Evolutionary conservation across 2,797 vertebrate genomes (phyloP), one percentile per base, ranked within the genome.

Genomic region (Rhabdomys pumilio): DNA sequence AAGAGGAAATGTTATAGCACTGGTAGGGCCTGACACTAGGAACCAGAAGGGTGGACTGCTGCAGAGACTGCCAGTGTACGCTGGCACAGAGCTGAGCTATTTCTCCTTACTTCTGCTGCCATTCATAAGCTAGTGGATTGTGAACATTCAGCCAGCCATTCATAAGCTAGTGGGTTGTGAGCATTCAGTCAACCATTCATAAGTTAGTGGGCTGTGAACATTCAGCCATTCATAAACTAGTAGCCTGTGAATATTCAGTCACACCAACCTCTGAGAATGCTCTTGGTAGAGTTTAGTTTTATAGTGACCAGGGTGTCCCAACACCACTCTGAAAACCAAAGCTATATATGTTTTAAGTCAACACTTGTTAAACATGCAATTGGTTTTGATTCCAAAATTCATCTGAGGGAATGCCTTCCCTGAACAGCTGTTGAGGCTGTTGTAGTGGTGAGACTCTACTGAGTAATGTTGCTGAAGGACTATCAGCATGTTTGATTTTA

Each of bases 301-400:
- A 69, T 14, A 84, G 81, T 87, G 55, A 44, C 19, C 29, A 53
- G 63, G 22, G n/a, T 15, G 67, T 53, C 41, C 59, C 47, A 63
- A 50, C 31, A 13, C 8, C 14, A 5, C 61, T 95, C 53, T 86
- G 76, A 72, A 94, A 61, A 55, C 24, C 7, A 77, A 86, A 76
- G 84, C 22, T 15, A 29, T 53, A 82, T 82, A 81, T 61, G 14
- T 57, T 90, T 92, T 67, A 84, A 87, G 61, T 29, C 76, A 85
- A 34, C 20, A 14, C 47, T 55, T 82, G 38, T 24, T 63, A 82
- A 94, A 67, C n/a, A 17, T 29, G 84, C 47, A 12, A 47, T 57
- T n/a, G 3, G n/a, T 67, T 89, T 86, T 63, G 67, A 69, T 80
- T n/a, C 26, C 83, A 91, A 75, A 90, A 89, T 85, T 76, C 17